Percentiles rank a stretch among this genome's conserved stretches.
phyloP scores from a whole-genome alignment of 2,888 invertebrate species.

The Tipula unca region DNA sequence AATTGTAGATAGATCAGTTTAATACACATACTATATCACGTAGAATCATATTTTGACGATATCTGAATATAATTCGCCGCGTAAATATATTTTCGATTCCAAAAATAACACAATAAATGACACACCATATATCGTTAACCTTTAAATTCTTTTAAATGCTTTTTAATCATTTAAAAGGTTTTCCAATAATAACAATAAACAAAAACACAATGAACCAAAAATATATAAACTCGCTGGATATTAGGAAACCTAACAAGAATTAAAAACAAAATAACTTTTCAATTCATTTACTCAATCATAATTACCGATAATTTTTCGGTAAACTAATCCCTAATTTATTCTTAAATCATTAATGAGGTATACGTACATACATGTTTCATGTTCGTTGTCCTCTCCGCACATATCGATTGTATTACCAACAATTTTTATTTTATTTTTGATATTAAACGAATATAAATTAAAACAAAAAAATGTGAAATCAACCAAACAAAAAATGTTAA shows the following conservation, averaged over 20 bases:
- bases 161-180: neutral
- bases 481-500: neutral
- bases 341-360: neutral
- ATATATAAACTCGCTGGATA: neutral
- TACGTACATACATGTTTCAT: neutral
- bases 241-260: constrained; percentile 4
- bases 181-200: neutral
- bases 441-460: constrained; percentile 1
- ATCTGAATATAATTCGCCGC: too few species aligned
- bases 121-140: neutral
- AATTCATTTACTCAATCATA: neutral
- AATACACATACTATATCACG: too few species aligned
- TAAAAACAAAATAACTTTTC: constrained; percentile 8
- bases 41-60: too few species aligned
- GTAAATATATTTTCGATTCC: too few species aligned
- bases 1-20: too few species aligned
- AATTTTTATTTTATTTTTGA: neutral
- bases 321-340: constrained; percentile 14
- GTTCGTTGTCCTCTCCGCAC: neutral
- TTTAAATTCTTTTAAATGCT: constrained; percentile 8
- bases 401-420: neutral
- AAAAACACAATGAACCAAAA: neutral
- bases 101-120: neutral
- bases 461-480: neutral
- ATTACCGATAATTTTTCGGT: constrained; percentile 14